phyloP scores from a whole-genome alignment of 35 echinoderm and acorn worm species.

The Holothuria glaberrima region DNA sequence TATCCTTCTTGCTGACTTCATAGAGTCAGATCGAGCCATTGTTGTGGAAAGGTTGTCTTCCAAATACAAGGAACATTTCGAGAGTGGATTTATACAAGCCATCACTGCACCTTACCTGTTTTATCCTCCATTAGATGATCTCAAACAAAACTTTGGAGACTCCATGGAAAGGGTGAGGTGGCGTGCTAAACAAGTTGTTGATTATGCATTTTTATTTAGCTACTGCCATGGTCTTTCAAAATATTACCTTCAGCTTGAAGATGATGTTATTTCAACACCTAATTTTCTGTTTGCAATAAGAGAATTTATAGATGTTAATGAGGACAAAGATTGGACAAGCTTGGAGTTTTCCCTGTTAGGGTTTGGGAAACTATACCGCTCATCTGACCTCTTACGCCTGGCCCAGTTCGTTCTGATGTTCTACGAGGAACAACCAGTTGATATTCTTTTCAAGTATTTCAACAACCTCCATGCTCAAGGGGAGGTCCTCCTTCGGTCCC shows the following conservation, averaged over 20 bases:
- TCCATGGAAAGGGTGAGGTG: slow-evolving; percentile 68
- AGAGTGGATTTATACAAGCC: slow-evolving; percentile 74
- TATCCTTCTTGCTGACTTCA: slow-evolving; percentile 80
- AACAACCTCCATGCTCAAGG: slow-evolving; percentile 73
- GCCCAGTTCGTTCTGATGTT: slow-evolving; percentile 87
- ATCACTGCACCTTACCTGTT: slow-evolving; percentile 75
- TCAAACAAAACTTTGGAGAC: slow-evolving; percentile 89
- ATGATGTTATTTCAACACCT: slow-evolving; percentile 85
- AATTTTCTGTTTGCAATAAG: slow-evolving; percentile 80
- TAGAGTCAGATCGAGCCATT: slow-evolving; percentile 62
- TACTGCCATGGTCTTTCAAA: slow-evolving; percentile 81
- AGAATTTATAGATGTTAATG: slow-evolving; percentile 73
- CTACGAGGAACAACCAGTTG: slow-evolving; percentile 89
- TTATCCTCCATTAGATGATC: slow-evolving; percentile 78
- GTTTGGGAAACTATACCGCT: slow-evolving; percentile 87
- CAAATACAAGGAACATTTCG: slow-evolving; percentile 66
- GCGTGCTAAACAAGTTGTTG: slow-evolving; percentile 92
- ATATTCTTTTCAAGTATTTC: slow-evolving; percentile 85
- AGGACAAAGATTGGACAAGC: slow-evolving; percentile 66
- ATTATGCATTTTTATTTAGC: slow-evolving; percentile 87
- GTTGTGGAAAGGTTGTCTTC: slow-evolving; percentile 51
- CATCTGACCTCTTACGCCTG: slow-evolving; percentile 64
- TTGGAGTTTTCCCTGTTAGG: slow-evolving; percentile 95
- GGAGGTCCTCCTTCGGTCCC: slow-evolving; percentile 65
- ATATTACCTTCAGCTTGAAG: slow-evolving; percentile 94